phyloP scores from a whole-genome alignment of 2,113 vertebrate genomes.

The Cygnus atratus region DNA sequence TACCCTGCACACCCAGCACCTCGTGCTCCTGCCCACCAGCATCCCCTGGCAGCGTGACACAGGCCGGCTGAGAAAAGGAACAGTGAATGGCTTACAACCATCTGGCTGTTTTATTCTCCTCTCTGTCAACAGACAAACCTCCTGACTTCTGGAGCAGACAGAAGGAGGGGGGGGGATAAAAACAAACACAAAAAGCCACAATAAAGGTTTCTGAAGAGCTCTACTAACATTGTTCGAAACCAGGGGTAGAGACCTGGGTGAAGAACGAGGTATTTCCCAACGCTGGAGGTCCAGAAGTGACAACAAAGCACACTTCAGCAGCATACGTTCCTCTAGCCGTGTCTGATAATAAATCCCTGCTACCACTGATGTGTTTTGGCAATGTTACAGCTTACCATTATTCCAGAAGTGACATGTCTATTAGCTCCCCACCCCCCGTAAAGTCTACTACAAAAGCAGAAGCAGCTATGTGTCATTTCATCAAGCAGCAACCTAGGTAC shows the following conservation, averaged over 20 bases:
- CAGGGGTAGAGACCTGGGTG: background rate
- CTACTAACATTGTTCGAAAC: background rate
- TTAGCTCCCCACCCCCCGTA: background rate
- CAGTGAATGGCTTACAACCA: background rate
- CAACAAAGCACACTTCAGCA: background rate
- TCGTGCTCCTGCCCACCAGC: background rate
- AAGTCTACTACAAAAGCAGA: background rate
- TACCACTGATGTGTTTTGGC: background rate
- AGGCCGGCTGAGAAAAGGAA: background rate
- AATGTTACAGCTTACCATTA: background rate
- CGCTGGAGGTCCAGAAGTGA: background rate
- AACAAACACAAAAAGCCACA: background rate
- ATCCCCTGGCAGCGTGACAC: background rate
- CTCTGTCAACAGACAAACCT: background rate
- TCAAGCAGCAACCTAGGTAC: background rate
- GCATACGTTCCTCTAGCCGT: background rate
- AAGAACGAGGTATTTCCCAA: background rate
- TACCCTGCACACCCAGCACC: fast-evolving
- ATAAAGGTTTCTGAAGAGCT: background rate
- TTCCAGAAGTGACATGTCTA: background rate
- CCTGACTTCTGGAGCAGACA: background rate
- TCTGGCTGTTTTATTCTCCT: background rate
- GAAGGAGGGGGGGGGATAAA: background rate
- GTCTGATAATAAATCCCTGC: background rate
- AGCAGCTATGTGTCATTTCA: background rate